Evolutionary conservation across 92 coral and sea anemone species (phyloP).

Genomic region (Pocillopora grandis): DNA sequence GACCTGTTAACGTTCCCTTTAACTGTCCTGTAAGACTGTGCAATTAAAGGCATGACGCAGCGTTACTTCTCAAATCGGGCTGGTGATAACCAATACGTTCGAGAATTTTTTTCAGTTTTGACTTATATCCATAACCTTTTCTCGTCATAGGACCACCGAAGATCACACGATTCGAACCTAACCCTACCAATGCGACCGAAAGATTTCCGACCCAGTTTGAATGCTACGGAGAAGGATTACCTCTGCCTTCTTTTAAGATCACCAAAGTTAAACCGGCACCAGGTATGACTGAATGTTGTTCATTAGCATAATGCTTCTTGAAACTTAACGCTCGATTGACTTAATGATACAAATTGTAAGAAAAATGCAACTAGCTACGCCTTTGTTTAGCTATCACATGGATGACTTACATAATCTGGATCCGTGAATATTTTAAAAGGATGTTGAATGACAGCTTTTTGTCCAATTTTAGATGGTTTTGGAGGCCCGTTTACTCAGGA

Average conservation of each 20-base stretch:
- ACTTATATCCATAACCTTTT: not conserved
- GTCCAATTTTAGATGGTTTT: constrained; percentile 51
- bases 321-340: not conserved
- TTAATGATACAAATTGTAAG: too few relatives aligned
- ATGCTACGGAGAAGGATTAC: constrained; percentile 68
- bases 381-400: too few relatives aligned
- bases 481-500: constrained; percentile 57
- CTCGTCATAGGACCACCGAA: constrained; percentile 17
- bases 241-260: constrained; percentile 57
- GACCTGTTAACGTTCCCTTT: too few relatives aligned
- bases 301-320: not conserved
- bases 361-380: not conserved
- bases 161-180: constrained; percentile 49
- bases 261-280: constrained; percentile 55
- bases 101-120: not conserved
- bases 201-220: constrained; percentile 46
- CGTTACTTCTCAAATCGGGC: too few relatives aligned
- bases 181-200: constrained; percentile 67
- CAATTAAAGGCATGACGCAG: too few relatives aligned
- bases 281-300: constrained; percentile 35
- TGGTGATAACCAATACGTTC: too few relatives aligned
- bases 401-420: too few relatives aligned
- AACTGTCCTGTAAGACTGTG: too few relatives aligned
- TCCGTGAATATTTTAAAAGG: too few relatives aligned
- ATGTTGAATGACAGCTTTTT: not conserved